Evolutionary conservation across 2,113 vertebrate genomes (phyloP).

Genomic region (Corythaixoides concolor): DNA sequence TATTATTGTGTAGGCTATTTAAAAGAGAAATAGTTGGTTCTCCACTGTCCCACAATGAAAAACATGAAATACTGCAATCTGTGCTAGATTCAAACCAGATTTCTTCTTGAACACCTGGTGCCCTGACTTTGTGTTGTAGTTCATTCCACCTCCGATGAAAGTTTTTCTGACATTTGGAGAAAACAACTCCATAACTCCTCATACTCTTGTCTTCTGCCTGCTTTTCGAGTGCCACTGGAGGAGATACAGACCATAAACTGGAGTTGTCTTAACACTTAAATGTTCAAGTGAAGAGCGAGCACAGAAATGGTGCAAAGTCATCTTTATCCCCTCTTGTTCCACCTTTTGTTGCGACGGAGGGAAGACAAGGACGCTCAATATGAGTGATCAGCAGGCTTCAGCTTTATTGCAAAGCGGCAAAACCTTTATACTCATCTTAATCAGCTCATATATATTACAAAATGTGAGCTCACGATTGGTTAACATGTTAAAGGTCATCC

Average conservation of each 20-base stretch:
- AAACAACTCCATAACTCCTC: neutral
- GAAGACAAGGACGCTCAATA: no score
- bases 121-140: neutral
- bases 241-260: neutral
- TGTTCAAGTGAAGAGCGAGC: neutral
- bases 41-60: neutral
- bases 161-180: neutral
- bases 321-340: neutral
- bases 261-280: neutral
- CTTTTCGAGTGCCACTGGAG: neutral
- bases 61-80: neutral
- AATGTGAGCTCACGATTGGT: no score
- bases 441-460: no score
- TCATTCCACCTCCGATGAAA: neutral
- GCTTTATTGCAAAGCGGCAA: no score
- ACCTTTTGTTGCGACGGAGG: no score
- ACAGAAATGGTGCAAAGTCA: neutral
- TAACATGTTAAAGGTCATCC: no score
- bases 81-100: neutral
- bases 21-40: neutral
- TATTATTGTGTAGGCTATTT: neutral
- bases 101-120: neutral
- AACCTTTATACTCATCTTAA: no score
- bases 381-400: no score
- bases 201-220: neutral